phyloP scores from a whole-genome alignment of 2,888 invertebrate genomes.

The Hirudinaria manillensis region DNA sequence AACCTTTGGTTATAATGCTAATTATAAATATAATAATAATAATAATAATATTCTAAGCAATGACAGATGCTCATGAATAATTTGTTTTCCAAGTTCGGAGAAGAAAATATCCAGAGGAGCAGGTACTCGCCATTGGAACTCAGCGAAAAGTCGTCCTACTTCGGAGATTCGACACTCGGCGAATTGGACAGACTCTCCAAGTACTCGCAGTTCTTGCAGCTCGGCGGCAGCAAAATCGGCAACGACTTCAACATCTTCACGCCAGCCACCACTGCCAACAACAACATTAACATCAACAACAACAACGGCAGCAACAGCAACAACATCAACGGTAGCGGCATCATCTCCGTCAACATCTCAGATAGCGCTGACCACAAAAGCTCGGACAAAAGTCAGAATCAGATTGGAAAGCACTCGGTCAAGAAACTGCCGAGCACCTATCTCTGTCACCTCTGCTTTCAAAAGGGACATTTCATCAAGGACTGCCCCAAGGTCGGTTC shows the following conservation, averaged over 20 bases:
- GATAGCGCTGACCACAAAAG: not conserved
- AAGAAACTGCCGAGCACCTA: slow-evolving; percentile 71
- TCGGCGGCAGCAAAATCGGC: not conserved
- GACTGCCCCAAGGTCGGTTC: slow-evolving; percentile 72
- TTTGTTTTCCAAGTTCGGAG: not conserved
- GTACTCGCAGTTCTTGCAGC: slow-evolving; percentile 6
- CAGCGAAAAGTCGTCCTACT: not conserved
- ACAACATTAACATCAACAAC: slow-evolving; percentile 3
- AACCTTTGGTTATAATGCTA: no score
- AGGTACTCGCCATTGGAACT: not conserved
- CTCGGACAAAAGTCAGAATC: not conserved
- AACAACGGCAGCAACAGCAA: slow-evolving; percentile 7
- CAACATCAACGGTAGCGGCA: not conserved
- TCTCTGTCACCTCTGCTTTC: slow-evolving; percentile 78
- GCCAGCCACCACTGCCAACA: not conserved
- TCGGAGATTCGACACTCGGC: not conserved
- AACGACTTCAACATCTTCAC: not conserved
- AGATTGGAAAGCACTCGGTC: slow-evolving; percentile 39
- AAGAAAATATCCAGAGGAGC: not conserved
- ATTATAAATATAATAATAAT: not conserved
- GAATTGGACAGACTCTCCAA: slow-evolving; percentile 13
- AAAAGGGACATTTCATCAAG: slow-evolving; percentile 78
- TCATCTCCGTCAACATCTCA: not conserved
- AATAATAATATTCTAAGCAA: not conserved
- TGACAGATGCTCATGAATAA: not conserved